Base-by-base conservation (phyloP, 1,140 invertebrate species). In the Phenacoccus solenopsis region DNA sequence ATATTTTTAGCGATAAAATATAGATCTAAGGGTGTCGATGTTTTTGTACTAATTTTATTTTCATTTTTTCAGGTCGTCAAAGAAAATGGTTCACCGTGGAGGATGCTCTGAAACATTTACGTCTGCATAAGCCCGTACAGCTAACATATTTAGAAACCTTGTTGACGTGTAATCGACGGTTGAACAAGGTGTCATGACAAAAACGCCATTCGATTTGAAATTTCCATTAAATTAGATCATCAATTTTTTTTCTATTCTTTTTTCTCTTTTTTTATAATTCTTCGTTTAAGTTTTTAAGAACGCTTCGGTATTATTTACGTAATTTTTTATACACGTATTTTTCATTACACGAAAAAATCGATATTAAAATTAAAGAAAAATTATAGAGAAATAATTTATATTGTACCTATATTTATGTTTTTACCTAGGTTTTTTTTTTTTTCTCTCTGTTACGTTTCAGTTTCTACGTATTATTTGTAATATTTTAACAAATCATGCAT, bases 21-120 rank as follows among this genome's bases (percentile, higher is more conserved):
- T n/a, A n/a, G n/a, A n/a, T n/a, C n/a, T n/a, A n/a, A n/a, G n/a
- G n/a, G n/a, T n/a, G n/a, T n/a, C n/a, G n/a, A n/a, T n/a, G n/a
- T n/a, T n/a, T n/a, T n/a, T n/a, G n/a, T n/a, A n/a, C n/a, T n/a
- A n/a, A n/a, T n/a, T n/a, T n/a, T n/a, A n/a, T n/a, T n/a, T n/a
- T n/a, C n/a, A n/a, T n/a, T 73, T 71, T 74, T 76, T 68, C 72
- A 85, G 92, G 91, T 61, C 86, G 93, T 64, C 90, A 91, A 78
- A 82, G 93, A 72, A 90, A 94, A 78, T 96, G 93, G 93, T 96
- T 96, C 78, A 86, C 87, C 32, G 85, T 96, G 73, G 87, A 92
- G 68, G 92, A 95, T 75, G 94, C 94, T 28, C 78, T 94, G 70
- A 85, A 89, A 70, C 87, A 92, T 78, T 83, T 96, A 69, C 88